These are phyloP conservation scores for Psilanteris sp. DNA, from an alignment of 1,140 invertebrate genomes.

Conservation along the genomic window DNA sequence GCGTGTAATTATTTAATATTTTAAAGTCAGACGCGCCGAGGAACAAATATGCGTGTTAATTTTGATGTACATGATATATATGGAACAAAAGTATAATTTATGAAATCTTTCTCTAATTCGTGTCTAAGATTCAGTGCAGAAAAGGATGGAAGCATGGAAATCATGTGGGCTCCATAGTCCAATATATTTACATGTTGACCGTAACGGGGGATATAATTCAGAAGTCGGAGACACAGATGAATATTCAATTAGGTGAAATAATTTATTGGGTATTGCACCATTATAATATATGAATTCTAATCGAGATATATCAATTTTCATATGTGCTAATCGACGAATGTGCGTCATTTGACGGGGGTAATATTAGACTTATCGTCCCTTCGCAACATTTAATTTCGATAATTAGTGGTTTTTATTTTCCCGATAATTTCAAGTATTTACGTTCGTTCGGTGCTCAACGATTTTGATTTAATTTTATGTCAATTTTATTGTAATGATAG, in stretches of 20 bases:
- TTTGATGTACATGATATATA: too few species aligned
- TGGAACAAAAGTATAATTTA: too few species aligned
- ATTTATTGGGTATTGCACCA: slow-evolving; percentile 57
- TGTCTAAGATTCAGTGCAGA: too few species aligned
- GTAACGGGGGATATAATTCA: slow-evolving; percentile 51
- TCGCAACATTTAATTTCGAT: slow-evolving; percentile 3
- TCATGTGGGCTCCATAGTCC: slow-evolving; percentile 16
- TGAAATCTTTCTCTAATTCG: too few species aligned
- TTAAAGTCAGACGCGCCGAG: too few species aligned
- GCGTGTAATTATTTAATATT: too few species aligned
- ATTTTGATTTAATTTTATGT: too few species aligned
- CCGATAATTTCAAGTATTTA: too few species aligned
- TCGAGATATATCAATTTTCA: slow-evolving; percentile 54
- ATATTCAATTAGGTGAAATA: slow-evolving; percentile 60
- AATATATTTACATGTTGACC: slow-evolving; percentile 54
- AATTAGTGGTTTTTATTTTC: too few species aligned
- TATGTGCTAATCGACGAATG: slow-evolving; percentile 54
- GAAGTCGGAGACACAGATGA: slow-evolving; percentile 46
- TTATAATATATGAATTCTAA: slow-evolving; percentile 55
- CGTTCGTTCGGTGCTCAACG: too few species aligned
- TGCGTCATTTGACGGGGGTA: slow-evolving; percentile 11
- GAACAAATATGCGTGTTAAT: too few species aligned
- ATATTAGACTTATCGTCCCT: slow-evolving; percentile 5
- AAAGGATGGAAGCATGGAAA: slow-evolving; percentile 22
- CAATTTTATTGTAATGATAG: too few species aligned